These are phyloP conservation scores for Tribolium castaneum DNA, from an alignment of 1,140 invertebrate genomes.

Conservation along the genomic window DNA sequence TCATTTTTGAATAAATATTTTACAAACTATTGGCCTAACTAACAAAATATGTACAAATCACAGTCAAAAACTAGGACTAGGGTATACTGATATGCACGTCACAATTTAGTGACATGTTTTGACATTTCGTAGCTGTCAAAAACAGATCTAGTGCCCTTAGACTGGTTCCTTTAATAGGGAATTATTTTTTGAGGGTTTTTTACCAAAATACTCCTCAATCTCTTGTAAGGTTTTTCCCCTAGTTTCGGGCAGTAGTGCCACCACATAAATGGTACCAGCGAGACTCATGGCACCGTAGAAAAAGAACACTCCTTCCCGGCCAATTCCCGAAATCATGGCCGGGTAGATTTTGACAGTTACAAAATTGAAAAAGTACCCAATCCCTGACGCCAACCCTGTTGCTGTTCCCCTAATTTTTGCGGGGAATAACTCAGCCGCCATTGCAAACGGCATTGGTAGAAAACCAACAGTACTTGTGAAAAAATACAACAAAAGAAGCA, in stretches of 20 bases:
- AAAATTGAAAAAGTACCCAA: slow-evolving; percentile 79
- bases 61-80: background rate
- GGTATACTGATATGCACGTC: background rate
- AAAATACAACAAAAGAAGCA: slow-evolving; percentile 70
- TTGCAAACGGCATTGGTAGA: slow-evolving; percentile 76
- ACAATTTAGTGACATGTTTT: too few species aligned
- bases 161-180: background rate
- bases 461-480: slow-evolving; percentile 73
- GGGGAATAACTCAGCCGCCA: slow-evolving; percentile 82
- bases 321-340: slow-evolving; percentile 68
- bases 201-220: slow-evolving; percentile 72
- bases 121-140: background rate
- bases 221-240: slow-evolving; percentile 80
- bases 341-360: slow-evolving; percentile 80
- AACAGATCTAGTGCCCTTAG: background rate
- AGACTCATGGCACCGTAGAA: slow-evolving; percentile 77
- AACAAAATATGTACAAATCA: background rate
- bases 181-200: slow-evolving; percentile 6
- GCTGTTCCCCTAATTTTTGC: slow-evolving; percentile 74
- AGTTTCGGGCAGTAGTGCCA: slow-evolving; percentile 81
- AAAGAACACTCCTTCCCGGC: slow-evolving; percentile 74
- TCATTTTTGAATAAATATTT: background rate
- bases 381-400: slow-evolving; percentile 73
- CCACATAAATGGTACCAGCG: slow-evolving; percentile 75
- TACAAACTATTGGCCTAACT: background rate